Percentiles rank a stretch among this genome's conserved stretches.
phyloP scores from a whole-genome alignment of 2,888 invertebrate species.

The Drosophila leonis region DNA sequence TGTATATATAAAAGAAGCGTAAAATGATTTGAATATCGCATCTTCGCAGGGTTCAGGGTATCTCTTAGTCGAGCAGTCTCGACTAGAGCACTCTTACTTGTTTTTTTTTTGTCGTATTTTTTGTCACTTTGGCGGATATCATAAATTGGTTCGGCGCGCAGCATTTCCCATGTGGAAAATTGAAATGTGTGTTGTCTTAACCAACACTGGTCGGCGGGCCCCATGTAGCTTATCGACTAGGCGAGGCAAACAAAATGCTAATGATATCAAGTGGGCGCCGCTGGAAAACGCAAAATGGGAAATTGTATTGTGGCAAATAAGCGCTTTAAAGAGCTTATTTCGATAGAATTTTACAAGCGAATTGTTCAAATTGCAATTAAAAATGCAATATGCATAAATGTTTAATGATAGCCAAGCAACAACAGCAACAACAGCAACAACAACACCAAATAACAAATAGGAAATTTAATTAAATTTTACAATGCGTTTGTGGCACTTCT shows the following conservation, averaged over 20 bases:
- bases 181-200: slow-evolving; percentile 30
- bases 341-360: slow-evolving; percentile 35
- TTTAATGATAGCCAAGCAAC: slow-evolving; percentile 33
- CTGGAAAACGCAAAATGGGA: not conserved
- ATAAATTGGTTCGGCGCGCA: slow-evolving; percentile 80
- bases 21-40: no score
- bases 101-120: not conserved
- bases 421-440: slow-evolving; percentile 16
- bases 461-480: slow-evolving; percentile 73
- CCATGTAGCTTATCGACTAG: not conserved
- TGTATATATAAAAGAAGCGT: no score
- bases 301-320: slow-evolving; percentile 14
- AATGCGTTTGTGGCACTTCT: slow-evolving; percentile 49
- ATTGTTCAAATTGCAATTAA: slow-evolving; percentile 50
- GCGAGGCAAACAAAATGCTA: not conserved
- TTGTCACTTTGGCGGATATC: slow-evolving; percentile 70
- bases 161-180: slow-evolving; percentile 22
- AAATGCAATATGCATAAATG: slow-evolving; percentile 53
- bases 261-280: not conserved
- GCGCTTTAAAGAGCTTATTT: slow-evolving; percentile 49
- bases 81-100: no score
- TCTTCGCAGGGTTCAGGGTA: no score
- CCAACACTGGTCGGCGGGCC: not conserved
- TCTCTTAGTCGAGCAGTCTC: no score
- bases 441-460: slow-evolving; percentile 32